Conservation (phyloP, 2,797 vertebrate genomes). For the Melopsittacus undulatus region DNA sequence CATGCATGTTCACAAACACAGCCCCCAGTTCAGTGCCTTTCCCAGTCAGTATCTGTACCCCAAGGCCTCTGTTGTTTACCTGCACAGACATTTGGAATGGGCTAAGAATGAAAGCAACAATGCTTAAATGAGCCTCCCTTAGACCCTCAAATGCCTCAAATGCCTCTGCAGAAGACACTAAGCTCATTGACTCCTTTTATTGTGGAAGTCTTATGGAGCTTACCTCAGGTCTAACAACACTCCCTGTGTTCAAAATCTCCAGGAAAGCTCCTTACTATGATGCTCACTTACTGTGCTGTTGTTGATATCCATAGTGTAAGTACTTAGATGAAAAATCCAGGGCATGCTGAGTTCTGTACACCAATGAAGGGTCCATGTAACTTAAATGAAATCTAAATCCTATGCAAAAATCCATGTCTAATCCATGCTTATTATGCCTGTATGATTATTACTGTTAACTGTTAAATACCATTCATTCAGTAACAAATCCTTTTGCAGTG, state of each 20-base stretch:
- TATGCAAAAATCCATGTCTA: constrained; percentile 52
- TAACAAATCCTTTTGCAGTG: constrained; percentile 17
- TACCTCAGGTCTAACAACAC: constrained; percentile 2
- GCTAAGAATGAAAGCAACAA: background rate
- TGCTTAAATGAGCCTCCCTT: background rate
- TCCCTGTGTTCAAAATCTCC: background rate
- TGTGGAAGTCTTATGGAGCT: background rate
- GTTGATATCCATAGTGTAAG: constrained; percentile 19
- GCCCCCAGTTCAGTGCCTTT: background rate
- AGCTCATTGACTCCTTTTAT: constrained; percentile 18
- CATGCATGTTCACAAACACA: background rate
- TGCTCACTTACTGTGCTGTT: background rate
- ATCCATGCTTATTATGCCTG: constrained; percentile 40
- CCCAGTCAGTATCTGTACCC: background rate
- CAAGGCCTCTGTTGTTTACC: background rate
- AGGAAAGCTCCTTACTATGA: constrained; percentile 54
- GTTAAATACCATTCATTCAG: constrained; percentile 33
- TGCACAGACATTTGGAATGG: background rate
- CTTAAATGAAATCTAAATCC: constrained; percentile 54
- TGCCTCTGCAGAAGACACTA: background rate
- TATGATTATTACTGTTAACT: constrained; percentile 45
- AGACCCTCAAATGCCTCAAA: background rate
- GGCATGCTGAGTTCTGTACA: background rate
- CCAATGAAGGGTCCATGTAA: background rate
- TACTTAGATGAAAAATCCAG: constrained; percentile 42